phyloP scores from a whole-genome alignment of 2,888 invertebrate species.

The Leucania comma region DNA sequence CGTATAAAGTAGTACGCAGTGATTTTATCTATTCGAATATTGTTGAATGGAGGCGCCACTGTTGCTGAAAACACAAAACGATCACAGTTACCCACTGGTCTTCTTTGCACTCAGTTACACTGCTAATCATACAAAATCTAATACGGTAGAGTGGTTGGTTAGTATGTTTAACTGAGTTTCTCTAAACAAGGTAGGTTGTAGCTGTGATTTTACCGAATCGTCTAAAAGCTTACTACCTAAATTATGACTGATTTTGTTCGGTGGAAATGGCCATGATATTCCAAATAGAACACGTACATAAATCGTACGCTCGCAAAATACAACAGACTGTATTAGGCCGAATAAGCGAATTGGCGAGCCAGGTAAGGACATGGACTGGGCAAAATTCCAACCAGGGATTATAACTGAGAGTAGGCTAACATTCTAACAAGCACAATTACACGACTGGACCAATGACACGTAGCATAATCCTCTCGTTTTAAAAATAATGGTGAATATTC shows the following conservation, averaged over 20 bases:
- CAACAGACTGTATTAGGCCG: neutral
- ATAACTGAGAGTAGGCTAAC: slow-evolving; percentile 37
- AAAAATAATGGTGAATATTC: slow-evolving; percentile 38
- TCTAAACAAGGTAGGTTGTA: neutral
- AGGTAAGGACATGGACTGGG: slow-evolving; percentile 29
- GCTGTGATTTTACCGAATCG: neutral
- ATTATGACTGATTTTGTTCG: neutral
- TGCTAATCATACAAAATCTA: slow-evolving; percentile 30
- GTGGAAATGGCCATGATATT: neutral
- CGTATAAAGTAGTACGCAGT: slow-evolving; percentile 12
- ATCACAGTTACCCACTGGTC: slow-evolving; percentile 4
- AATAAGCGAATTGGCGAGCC: slow-evolving; percentile 5
- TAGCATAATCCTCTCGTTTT: slow-evolving; percentile 34
- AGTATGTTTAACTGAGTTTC: neutral
- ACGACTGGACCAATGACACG: slow-evolving; percentile 24
- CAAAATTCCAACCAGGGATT: slow-evolving; percentile 44
- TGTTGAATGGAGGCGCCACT: slow-evolving; percentile 27
- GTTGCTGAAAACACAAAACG: slow-evolving; percentile 17
- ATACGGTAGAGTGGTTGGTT: slow-evolving; percentile 9
- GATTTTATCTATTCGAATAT: slow-evolving; percentile 24
- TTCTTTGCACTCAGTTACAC: slow-evolving; percentile 25
- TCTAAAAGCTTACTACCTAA: neutral
- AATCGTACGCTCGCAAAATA: neutral
- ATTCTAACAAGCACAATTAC: slow-evolving; percentile 50
- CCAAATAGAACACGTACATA: neutral